These are phyloP conservation scores for Anhinga rufa DNA, from an alignment of 2,113 vertebrate genomes.

Conservation along the genomic window DNA sequence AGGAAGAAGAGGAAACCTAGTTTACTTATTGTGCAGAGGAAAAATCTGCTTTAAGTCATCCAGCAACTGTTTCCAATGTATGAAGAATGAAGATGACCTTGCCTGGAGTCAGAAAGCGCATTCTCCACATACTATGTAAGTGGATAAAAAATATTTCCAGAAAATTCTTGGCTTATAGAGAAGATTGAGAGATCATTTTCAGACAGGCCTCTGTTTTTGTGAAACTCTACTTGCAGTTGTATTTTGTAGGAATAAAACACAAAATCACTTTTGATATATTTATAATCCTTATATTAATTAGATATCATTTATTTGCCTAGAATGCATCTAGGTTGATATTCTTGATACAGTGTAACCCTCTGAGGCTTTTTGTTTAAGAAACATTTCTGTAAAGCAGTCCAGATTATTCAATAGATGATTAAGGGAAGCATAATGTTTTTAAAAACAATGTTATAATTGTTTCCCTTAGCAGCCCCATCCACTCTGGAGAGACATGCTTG, in stretches of 20 bases:
- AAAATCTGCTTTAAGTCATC: not conserved
- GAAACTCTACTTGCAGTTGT: not conserved
- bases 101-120: not conserved
- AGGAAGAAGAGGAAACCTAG: not conserved
- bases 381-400: not conserved
- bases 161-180: not conserved
- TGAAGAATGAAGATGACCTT: not conserved
- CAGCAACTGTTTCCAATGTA: not conserved
- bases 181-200: not conserved
- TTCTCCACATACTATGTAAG: not conserved
- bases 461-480: not conserved
- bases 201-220: not conserved
- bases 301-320: not conserved
- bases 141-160: not conserved
- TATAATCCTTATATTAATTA: not conserved
- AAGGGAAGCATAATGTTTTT: not conserved
- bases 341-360: not conserved
- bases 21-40: not conserved
- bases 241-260: not conserved
- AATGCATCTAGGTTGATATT: not conserved
- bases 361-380: slow-evolving; percentile 6
- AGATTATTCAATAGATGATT: not conserved
- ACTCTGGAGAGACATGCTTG: not conserved
- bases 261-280: not conserved
- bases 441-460: not conserved